A percentile compares a stretch with the other conserved stretches of the same genome.
These are phyloP conservation scores for Crocallis elinguaria DNA, from an alignment of 2,888 invertebrate genomes.

Conservation along the genomic window DNA sequence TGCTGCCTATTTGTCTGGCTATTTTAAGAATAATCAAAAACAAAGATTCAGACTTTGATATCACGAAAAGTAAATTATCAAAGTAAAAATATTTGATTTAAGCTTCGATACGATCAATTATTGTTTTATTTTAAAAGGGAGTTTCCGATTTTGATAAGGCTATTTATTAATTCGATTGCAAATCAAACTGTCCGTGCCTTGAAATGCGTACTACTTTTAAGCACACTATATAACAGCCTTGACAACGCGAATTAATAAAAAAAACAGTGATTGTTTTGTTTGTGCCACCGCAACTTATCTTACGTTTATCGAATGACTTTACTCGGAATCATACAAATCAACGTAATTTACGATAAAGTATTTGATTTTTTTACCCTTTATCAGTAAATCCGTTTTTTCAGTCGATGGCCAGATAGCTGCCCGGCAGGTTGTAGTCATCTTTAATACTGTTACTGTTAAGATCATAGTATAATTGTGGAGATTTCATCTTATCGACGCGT, in stretches of 20 bases:
- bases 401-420: conserved; percentile 76
- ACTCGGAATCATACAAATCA: conserved; percentile 67
- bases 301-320: conserved; percentile 63
- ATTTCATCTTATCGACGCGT: conserved; percentile 52
- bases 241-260: conserved; percentile 8
- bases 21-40: not conserved
- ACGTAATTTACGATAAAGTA: conserved; percentile 78
- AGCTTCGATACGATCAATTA: not conserved
- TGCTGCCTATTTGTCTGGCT: not conserved
- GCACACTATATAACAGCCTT: not conserved
- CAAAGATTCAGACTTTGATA: not conserved
- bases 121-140: not conserved
- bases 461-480: conserved; percentile 36
- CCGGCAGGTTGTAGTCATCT: conserved; percentile 62
- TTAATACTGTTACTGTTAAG: conserved; percentile 36
- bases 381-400: conserved; percentile 75
- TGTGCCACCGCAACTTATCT: conserved; percentile 54
- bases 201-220: not conserved
- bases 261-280: conserved; percentile 35
- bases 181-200: not conserved
- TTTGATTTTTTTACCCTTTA: conserved; percentile 72
- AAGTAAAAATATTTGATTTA: not conserved
- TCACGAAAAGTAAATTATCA: not conserved
- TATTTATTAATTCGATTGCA: not conserved
- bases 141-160: conserved; percentile 4